Conservation (phyloP, 2,888 invertebrate species). For the Eupithecia pulchellata region DNA sequence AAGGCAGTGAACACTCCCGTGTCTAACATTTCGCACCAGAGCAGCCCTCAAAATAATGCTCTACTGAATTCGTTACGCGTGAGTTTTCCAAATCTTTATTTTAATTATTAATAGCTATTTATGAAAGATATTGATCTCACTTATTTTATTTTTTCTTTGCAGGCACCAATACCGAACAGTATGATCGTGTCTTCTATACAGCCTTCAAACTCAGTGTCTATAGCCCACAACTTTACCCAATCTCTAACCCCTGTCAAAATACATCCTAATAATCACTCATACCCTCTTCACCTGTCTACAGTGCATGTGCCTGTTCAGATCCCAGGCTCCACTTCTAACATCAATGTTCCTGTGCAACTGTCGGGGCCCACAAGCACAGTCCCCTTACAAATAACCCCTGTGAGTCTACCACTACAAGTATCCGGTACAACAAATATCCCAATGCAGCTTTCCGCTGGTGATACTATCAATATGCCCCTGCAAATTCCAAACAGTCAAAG, state of each 20-base stretch:
- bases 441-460: slow-evolving; percentile 75
- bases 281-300: slow-evolving; percentile 77
- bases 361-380: slow-evolving; percentile 71
- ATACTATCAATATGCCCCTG: slow-evolving; percentile 78
- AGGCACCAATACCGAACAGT: slow-evolving; percentile 82
- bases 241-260: slow-evolving; percentile 79
- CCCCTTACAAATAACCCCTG: slow-evolving; percentile 76
- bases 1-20: slow-evolving; percentile 70
- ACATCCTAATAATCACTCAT: slow-evolving; percentile 71
- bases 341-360: slow-evolving; percentile 79
- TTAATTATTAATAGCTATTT: slow-evolving; percentile 1
- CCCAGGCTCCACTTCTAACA: slow-evolving; percentile 76
- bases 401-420: slow-evolving; percentile 77
- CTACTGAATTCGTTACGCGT: slow-evolving; percentile 79
- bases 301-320: slow-evolving; percentile 82
- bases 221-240: slow-evolving; percentile 77
- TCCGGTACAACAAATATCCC: slow-evolving; percentile 75
- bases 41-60: slow-evolving; percentile 75
- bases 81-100: slow-evolving; percentile 57
- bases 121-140: slow-evolving; percentile 53
- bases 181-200: slow-evolving; percentile 82
- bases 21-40: slow-evolving; percentile 65
- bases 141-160: slow-evolving; percentile 66
- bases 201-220: slow-evolving; percentile 77
- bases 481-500: slow-evolving; percentile 74